Conservation (phyloP, 2,888 invertebrate species). For the Drosophila diplacantha region DNA sequence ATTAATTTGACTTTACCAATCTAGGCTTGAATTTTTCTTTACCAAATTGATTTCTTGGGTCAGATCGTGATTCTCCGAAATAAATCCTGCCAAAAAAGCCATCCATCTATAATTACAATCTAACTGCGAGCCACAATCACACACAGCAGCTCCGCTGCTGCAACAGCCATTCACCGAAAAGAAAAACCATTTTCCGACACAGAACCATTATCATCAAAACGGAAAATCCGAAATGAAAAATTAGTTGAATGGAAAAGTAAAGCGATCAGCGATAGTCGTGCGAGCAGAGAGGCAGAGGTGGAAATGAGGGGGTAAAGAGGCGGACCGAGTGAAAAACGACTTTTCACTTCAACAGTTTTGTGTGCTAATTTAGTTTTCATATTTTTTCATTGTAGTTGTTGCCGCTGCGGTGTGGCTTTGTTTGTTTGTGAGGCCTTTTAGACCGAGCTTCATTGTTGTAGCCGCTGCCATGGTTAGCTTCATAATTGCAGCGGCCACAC, state of each 20-base stretch:
- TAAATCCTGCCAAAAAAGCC: conserved; percentile 25
- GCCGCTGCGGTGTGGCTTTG: conserved; percentile 40
- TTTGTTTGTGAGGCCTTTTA: conserved; percentile 50
- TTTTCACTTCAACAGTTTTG: conserved; percentile 72
- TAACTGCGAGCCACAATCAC: conserved; percentile 21
- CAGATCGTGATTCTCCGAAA: conserved; percentile 23
- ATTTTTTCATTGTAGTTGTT: conserved; percentile 23
- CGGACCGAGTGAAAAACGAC: conserved; percentile 61
- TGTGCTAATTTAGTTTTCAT: conserved; percentile 69
- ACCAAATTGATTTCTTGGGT: conserved; percentile 13
- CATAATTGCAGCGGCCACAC: conserved; percentile 71
- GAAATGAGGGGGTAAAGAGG: conserved; percentile 11
- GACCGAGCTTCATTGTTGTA: conserved; percentile 62
- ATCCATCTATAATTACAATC: conserved; percentile 40
- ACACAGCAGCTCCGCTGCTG: not conserved
- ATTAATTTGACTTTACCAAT: conserved; percentile 1
- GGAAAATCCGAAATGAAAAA: conserved; percentile 40
- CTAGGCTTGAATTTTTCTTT: not conserved
- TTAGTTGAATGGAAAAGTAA: conserved; percentile 45
- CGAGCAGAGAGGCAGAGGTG: conserved; percentile 26
- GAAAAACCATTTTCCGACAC: conserved; percentile 56
- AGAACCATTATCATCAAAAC: conserved; percentile 45
- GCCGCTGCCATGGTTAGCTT: conserved; percentile 42
- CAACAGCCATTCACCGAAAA: conserved; percentile 36
- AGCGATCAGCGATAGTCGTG: conserved; percentile 39